Conservation (phyloP, 2,888 invertebrate genomes). For the Apotomis turbidana region DNA sequence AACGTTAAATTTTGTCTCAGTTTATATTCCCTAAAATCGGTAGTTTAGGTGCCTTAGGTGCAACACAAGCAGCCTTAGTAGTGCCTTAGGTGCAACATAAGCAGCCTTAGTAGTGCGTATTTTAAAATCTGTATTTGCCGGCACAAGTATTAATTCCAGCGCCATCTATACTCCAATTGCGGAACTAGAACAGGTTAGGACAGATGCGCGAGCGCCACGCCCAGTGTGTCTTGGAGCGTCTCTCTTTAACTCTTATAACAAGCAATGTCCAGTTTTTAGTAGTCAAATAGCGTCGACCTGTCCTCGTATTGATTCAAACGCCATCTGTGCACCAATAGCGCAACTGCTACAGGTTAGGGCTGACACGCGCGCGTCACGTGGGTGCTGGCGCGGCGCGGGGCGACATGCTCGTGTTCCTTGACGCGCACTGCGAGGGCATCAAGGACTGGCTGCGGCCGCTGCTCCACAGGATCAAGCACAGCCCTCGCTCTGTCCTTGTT, state of each 20-base stretch:
- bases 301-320: not conserved
- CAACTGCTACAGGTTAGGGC: constrained; percentile 4
- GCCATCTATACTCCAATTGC: constrained; percentile 7
- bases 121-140: not conserved
- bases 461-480: constrained; percentile 88
- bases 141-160: constrained; percentile 6
- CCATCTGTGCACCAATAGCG: constrained; percentile 12
- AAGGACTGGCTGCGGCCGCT: constrained; percentile 95
- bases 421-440: constrained; percentile 94
- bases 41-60: no score
- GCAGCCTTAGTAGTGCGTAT: no score
- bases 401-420: constrained; percentile 92
- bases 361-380: constrained; percentile 89
- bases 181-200: not conserved
- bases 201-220: constrained; percentile 68
- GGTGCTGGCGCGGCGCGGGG: constrained; percentile 90
- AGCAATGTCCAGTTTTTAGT: no score
- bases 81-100: no score
- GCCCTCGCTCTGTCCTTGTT: constrained; percentile 90
- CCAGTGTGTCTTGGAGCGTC: no score
- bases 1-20: no score
- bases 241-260: no score
- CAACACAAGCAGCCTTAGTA: no score
- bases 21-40: no score
- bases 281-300: no score